phyloP scores from a whole-genome alignment of 1,140 invertebrate species.

The Drosophila lowei region DNA sequence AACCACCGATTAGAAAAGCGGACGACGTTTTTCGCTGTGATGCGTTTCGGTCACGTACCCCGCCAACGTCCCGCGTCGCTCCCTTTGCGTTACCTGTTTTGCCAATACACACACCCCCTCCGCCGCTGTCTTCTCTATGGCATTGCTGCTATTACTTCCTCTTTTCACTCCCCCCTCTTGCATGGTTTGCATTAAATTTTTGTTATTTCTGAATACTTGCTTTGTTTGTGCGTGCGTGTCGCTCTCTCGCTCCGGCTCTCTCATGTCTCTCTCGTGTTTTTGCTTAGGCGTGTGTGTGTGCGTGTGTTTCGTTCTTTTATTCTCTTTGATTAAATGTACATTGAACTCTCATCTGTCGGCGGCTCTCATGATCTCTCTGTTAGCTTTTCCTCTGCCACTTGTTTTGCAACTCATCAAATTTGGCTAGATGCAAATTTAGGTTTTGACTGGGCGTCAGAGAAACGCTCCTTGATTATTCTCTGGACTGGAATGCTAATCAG shows the following conservation, averaged over 20 bases:
- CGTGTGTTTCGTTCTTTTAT: constrained; percentile 59
- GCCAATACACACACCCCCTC: constrained; percentile 23
- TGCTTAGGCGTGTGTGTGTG: constrained; percentile 36
- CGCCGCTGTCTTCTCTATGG: too few species aligned
- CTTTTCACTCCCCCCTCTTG: constrained; percentile 10
- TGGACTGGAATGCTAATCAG: neutral
- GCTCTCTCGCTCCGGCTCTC: constrained; percentile 32
- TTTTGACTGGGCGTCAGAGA: too few species aligned
- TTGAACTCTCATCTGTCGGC: constrained; percentile 68
- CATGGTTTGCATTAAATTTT: constrained; percentile 52
- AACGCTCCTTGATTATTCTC: too few species aligned
- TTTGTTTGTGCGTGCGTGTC: constrained; percentile 62
- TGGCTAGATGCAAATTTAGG: too few species aligned
- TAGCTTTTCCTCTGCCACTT: constrained; percentile 38
- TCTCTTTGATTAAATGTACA: constrained; percentile 81
- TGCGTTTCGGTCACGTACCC: constrained; percentile 31
- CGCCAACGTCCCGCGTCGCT: neutral
- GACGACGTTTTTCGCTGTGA: constrained; percentile 22
- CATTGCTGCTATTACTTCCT: constrained; percentile 1
- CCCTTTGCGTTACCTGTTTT: constrained; percentile 47
- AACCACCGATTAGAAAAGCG: constrained; percentile 26
- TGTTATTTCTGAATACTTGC: constrained; percentile 51
- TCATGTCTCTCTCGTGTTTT: constrained; percentile 15
- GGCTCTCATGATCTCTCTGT: constrained; percentile 7
- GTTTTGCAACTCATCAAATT: constrained; percentile 21